Evolutionary conservation across 2,888 invertebrate species (phyloP), one percentile per base, ranked within the genome.

Genomic region (Achlya flavicornis): DNA sequence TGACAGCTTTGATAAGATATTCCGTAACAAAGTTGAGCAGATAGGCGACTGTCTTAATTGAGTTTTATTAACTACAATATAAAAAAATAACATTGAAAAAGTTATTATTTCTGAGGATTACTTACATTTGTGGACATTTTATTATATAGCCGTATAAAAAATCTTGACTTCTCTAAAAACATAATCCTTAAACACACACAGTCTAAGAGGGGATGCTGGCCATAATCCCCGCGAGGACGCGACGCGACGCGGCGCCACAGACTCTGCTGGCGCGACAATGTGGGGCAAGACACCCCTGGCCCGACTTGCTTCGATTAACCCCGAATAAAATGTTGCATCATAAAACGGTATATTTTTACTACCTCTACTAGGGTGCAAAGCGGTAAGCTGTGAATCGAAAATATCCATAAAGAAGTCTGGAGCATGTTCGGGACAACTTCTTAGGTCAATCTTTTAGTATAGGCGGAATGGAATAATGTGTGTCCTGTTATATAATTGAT

Each of bases 261-360:
- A 63, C 62, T 57, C n/a, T 74, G 80, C n/a, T 74, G 80, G 75
- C 83, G 78, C 71, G 81, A 77, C 85, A 77, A 81, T 85, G 80
- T 84, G 80, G 82, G 81, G 74, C 85, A 86, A 78, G 77, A 73
- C 81, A 75, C 79, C 78, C 77, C 75, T 77, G 73, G 53, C 53
- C 67, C 60, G 41, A 70, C 72, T 73, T 66, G 65, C 63, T 68
- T 72, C 73, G 74, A 70, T 76, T 74, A 66, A 71, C 69, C 73
- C 71, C 66, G 67, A 68, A 72, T 77, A 75, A 73, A 74, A 69
- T 67, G 59, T 60, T 26, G 35, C 46, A 41, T 41, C 59, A 59
- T 59, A 59, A 59, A 59, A 35, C 16, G 5, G 38, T 59, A 19
- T 38, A 59, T 58, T 58, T 16, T 38, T 38, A 59, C 60, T 19